Base-by-base conservation (phyloP, 2,113 vertebrate species). In the Apus apus region DNA sequence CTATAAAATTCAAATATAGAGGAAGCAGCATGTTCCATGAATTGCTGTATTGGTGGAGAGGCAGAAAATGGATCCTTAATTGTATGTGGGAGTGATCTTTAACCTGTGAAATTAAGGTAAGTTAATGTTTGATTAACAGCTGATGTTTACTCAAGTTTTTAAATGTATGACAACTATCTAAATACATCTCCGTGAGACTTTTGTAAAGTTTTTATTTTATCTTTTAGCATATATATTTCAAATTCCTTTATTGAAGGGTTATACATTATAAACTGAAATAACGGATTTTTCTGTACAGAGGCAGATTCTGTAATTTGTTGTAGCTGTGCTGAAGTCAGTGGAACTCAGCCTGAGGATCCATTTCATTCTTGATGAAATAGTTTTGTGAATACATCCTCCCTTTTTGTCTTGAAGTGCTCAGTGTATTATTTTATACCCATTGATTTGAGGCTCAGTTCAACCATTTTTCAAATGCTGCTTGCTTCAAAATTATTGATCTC, bases 91-190 rank as follows among this genome's bases (percentile, higher is more conserved):
- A 76, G 22, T 30, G 46, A 83, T 62, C 51, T 90, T 88, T 86
- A 85, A 77, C 60, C 79, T 77, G 14, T 65, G 51, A 90, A 85
- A 86, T 90, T 79, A 62, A 95, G 50, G n/a, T 68, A 45, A 87
- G 32, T 54, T 94, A 79, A 80, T 93, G 17, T 80, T 92, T 86
- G 40, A 86, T 93, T 77, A 83, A 54, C 34, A 53, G 45, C 64
- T 60, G 46, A 21, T 58, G 20, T 64, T 95, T 83, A 70, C 27
- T 74, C 13, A 46, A 54, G 36, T 90, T 86, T 77, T 77, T 56
- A 86, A 90, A 64, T 12, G 32, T 8, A 23, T n/a, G 46, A 45
- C 45, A 85, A 7, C 36, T 43, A n/a, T 30, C 23, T 32, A 50
- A 75, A 26, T 62, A 22, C 4, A 54, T 32, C 26, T 66, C 30